Percentiles rank a stretch among this genome's conserved stretches.
Evolutionary conservation across 2,113 vertebrate genomes (phyloP).

Genomic region (Ciconia stormi): DNA sequence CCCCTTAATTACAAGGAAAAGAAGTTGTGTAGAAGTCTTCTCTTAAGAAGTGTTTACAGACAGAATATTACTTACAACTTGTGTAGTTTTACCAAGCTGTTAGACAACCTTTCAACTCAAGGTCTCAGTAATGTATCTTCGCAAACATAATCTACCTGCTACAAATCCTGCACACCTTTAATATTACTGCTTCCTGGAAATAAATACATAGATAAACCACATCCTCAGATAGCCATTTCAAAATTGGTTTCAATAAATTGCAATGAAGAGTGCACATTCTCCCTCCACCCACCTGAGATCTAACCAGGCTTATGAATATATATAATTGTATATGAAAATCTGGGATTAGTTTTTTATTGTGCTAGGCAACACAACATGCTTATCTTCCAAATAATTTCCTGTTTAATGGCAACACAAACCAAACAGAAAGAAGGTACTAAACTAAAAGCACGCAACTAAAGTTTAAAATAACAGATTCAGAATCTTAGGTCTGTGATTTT

Average conservation of each 20-base stretch:
- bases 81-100: background rate
- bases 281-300: background rate
- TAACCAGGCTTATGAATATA: background rate
- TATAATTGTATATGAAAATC: background rate
- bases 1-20: background rate
- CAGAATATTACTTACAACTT: background rate
- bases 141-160: background rate
- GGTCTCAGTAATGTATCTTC: background rate
- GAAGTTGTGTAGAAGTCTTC: background rate
- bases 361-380: background rate
- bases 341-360: background rate
- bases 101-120: background rate
- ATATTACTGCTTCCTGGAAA: background rate
- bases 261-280: background rate
- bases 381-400: background rate
- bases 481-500: background rate
- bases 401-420: background rate
- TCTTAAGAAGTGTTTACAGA: background rate
- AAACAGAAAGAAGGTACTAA: background rate
- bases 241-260: background rate
- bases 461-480: background rate
- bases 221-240: background rate
- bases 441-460: rapidly evolving
- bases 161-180: background rate
- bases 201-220: background rate